phyloP scores from a whole-genome alignment of 2,888 invertebrate species.

The Macaria liturata region DNA sequence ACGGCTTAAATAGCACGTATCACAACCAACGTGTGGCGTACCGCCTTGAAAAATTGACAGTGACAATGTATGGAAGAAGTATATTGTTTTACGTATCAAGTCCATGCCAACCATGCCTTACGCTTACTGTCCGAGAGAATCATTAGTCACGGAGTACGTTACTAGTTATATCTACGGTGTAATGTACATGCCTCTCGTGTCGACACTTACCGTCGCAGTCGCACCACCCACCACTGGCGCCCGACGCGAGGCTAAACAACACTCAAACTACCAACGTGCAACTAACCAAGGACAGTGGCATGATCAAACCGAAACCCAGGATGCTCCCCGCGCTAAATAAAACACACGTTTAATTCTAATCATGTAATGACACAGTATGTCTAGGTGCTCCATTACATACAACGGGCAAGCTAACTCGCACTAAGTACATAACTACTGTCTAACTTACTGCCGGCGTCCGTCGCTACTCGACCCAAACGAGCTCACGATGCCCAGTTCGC shows the following conservation, averaged over 20 bases:
- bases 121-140: slow-evolving; percentile 29
- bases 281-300: slow-evolving; percentile 37
- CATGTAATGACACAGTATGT: slow-evolving; percentile 77
- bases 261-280: slow-evolving; percentile 54
- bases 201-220: slow-evolving; percentile 34
- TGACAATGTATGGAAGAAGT: slow-evolving; percentile 67
- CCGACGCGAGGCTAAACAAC: slow-evolving; percentile 53
- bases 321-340: slow-evolving; percentile 66
- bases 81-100: slow-evolving; percentile 63
- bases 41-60: slow-evolving; percentile 77
- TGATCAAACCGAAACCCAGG: slow-evolving; percentile 39
- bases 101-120: slow-evolving; percentile 72
- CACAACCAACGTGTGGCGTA: slow-evolving; percentile 80
- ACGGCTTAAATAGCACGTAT: slow-evolving; percentile 73
- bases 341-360: slow-evolving; percentile 79
- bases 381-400: slow-evolving; percentile 74
- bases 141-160: slow-evolving; percentile 30
- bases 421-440: slow-evolving; percentile 67
- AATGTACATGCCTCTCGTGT: slow-evolving; percentile 37
- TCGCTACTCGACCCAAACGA: slow-evolving; percentile 37
- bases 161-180: slow-evolving; percentile 27
- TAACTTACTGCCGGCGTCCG: slow-evolving; percentile 59
- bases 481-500: slow-evolving; percentile 21
- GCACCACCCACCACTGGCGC: slow-evolving; percentile 46
- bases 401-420: slow-evolving; percentile 69